Evolutionary conservation across 2,797 vertebrate genomes (phyloP).

Genomic region (Hemibagrus guttatus): DNA sequence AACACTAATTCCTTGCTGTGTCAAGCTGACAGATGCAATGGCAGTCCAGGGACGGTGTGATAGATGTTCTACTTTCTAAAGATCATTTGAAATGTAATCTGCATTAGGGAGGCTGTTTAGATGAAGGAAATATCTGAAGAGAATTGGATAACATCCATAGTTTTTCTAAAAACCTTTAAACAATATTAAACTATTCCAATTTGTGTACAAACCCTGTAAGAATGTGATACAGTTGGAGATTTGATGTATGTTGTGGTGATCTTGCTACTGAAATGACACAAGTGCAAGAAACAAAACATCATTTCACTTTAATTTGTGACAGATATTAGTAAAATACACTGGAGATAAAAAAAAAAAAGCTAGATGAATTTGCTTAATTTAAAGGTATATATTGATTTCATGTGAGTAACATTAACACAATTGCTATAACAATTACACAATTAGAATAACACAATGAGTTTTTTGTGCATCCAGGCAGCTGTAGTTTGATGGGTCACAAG

Average conservation of each 20-base stretch:
- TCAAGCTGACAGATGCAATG: too few relatives aligned
- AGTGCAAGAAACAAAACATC: not conserved
- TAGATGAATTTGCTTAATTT: too few relatives aligned
- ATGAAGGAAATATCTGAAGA: not conserved
- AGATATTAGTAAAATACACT: too few relatives aligned
- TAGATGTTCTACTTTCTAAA: not conserved
- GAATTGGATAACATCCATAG: not conserved
- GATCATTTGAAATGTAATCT: not conserved
- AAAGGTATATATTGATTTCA: too few relatives aligned
- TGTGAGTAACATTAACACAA: too few relatives aligned
- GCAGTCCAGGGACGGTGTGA: too few relatives aligned
- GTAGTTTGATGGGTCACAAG: constrained; percentile 21
- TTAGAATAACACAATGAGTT: too few relatives aligned
- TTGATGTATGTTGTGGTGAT: not conserved
- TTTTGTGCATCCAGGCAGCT: not conserved
- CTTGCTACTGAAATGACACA: not conserved
- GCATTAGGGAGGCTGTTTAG: not conserved
- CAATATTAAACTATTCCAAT: not conserved
- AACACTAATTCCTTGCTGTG: too few relatives aligned
- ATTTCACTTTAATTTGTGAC: not conserved
- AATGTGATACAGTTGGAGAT: not conserved
- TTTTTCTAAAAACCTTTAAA: not conserved
- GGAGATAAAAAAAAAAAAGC: too few relatives aligned
- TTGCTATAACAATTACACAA: too few relatives aligned
- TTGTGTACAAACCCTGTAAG: not conserved